A percentile compares a stretch with the other conserved stretches of the same genome.
Conservation (phyloP, 2,888 invertebrate genomes). For the Melangyna quadrimaculata region DNA sequence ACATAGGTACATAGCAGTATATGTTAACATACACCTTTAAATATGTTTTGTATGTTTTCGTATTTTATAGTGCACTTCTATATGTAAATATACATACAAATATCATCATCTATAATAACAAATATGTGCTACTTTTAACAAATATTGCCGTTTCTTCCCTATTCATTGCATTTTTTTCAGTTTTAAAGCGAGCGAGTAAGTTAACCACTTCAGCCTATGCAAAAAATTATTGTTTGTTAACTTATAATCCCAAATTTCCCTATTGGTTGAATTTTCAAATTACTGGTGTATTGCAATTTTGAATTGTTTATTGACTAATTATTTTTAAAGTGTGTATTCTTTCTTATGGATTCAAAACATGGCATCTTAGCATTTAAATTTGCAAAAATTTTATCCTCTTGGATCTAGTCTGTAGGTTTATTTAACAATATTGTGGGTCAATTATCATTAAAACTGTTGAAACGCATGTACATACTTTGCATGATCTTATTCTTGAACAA, state of each 20-base stretch:
- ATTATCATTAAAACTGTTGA: constrained; percentile 59
- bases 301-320: constrained; percentile 16
- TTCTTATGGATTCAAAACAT: neutral
- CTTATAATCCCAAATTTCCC: constrained; percentile 72
- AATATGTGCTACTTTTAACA: constrained; percentile 23
- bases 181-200: constrained; percentile 7
- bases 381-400: neutral
- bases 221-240: constrained; percentile 72
- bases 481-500: neutral
- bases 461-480: neutral
- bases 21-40: constrained; percentile 78
- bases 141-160: constrained; percentile 21
- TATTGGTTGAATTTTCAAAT: constrained; percentile 61
- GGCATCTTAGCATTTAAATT: neutral
- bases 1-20: constrained; percentile 81
- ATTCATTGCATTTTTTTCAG: constrained; percentile 4
- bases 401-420: neutral
- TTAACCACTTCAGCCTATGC: constrained; percentile 39
- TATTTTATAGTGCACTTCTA: constrained; percentile 35
- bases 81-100: constrained; percentile 4
- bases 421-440: constrained; percentile 40
- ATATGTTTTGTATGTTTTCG: constrained; percentile 74
- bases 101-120: constrained; percentile 11
- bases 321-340: neutral
- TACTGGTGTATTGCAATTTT: constrained; percentile 77